Evolutionary conservation across 1,140 invertebrate species (phyloP).

Genomic region (Brachionus calyciflorus): DNA sequence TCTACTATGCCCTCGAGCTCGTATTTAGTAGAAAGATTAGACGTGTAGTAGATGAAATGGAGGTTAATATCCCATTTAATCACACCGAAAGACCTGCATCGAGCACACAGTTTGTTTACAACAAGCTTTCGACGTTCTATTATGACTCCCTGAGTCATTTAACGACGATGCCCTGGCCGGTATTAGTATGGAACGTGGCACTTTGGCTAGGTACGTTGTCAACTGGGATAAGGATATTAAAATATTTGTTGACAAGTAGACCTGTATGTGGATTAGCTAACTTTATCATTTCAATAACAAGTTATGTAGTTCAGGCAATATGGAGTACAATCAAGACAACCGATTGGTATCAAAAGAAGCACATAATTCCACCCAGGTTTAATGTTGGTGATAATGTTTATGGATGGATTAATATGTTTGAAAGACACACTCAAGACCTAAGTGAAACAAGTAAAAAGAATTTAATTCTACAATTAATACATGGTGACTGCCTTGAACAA

Average conservation of each 20-base stretch:
- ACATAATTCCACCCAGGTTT: neutral
- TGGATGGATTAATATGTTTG: neutral
- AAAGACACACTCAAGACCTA: neutral
- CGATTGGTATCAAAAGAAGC: constrained; percentile 13
- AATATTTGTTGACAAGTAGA: neutral
- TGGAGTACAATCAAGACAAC: neutral
- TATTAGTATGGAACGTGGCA: neutral
- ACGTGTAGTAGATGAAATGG: neutral
- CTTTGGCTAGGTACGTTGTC: neutral
- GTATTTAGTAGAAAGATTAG: neutral
- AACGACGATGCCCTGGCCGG: neutral
- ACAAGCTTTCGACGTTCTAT: neutral
- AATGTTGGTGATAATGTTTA: neutral
- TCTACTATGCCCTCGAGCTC: neutral
- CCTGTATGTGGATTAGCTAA: neutral
- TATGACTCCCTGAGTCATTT: neutral
- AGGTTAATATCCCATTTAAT: neutral
- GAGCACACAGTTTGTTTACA: neutral
- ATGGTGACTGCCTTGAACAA: neutral
- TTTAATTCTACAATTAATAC: neutral
- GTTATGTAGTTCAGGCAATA: neutral
- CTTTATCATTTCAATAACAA: neutral
- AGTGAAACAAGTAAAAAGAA: neutral
- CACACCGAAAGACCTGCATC: neutral
- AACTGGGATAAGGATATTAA: neutral